phyloP scores from a whole-genome alignment of 2,888 invertebrate species.

The Conchocele bisecta region DNA sequence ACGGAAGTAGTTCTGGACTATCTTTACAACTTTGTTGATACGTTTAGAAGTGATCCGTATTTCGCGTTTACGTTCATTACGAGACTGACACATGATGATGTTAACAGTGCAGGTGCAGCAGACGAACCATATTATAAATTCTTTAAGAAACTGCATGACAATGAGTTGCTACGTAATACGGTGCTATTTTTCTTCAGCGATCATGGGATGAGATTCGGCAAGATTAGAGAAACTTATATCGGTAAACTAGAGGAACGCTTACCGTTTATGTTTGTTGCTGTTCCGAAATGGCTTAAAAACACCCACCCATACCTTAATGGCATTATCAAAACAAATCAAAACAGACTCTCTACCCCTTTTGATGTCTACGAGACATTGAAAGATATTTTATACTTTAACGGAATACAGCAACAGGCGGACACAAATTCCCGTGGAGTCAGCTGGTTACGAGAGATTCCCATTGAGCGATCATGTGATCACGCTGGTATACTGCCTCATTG shows the following conservation, averaged over 20 bases:
- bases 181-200: slow-evolving; percentile 87
- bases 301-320: slow-evolving; percentile 86
- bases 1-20: slow-evolving; percentile 87
- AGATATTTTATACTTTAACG: slow-evolving; percentile 84
- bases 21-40: slow-evolving; percentile 84
- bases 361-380: slow-evolving; percentile 91
- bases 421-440: slow-evolving; percentile 83
- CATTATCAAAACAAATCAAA: slow-evolving; percentile 87
- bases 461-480: slow-evolving; percentile 88
- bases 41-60: slow-evolving; percentile 86
- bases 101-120: slow-evolving; percentile 90
- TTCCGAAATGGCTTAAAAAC: slow-evolving; percentile 89
- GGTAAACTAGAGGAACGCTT: slow-evolving; percentile 91
- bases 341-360: slow-evolving; percentile 90
- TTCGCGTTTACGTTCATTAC: slow-evolving; percentile 94
- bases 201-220: slow-evolving; percentile 94
- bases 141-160: slow-evolving; percentile 83
- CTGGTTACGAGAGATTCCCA: slow-evolving; percentile 89
- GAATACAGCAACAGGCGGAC: slow-evolving; percentile 16
- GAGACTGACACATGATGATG: slow-evolving; percentile 91
- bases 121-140: slow-evolving; percentile 87
- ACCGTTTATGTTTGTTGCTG: slow-evolving; percentile 89
- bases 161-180: slow-evolving; percentile 66
- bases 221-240: slow-evolving; percentile 91
- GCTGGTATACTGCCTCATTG: slow-evolving; percentile 92